Base-by-base conservation (phyloP, 2,888 invertebrate species). In the Phyllotreta cruciferae region DNA sequence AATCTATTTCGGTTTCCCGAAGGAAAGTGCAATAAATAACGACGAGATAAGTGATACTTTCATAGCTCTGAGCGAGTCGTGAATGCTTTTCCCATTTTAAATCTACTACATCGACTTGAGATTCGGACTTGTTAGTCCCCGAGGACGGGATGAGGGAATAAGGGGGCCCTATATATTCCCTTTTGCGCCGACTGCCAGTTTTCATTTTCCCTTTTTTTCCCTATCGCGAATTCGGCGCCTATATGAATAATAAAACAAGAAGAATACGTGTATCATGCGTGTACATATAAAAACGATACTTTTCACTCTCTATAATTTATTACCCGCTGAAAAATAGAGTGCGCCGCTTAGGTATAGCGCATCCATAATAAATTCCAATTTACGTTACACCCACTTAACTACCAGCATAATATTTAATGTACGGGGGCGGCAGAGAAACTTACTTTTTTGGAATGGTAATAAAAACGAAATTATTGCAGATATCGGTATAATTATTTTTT, bases 71-170 rank as follows among this genome's bases (percentile, higher is more conserved):
- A 60, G 60, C 60, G 11, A 42, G 36, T 52, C 52, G 37, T 60
- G 60, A 60, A 60, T 60, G 53, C 60, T 60, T 60, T 56, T 52
- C 10, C 52, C 60, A 44, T 60, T 60, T 60, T 60, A 60, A 60
- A 53, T 52, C 60, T 60, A 60, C 60, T 60, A 60, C 53, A 42
- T 52, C 60, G 60, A 24, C 60, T 60, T 37, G 52, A 53, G 60
- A 60, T 44, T 60, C 47, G 60, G 60, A 60, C 60, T 60, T 42
- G 52, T 60, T 60, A 44, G 60, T 60, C 60, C 52, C 60, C 13
- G 7, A 36, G 44, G 60, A 58, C 11, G 50, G 44, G 60, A 58
- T 9, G 50, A 58, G 50, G 13, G 49, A 41, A 34, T 35, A 58
- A 50, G 50, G 50, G 50, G 58, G 37, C 49, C 50, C 42, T 58